Base-by-base conservation (phyloP, 2,888 invertebrate species). In the Hypena proboscidalis region DNA sequence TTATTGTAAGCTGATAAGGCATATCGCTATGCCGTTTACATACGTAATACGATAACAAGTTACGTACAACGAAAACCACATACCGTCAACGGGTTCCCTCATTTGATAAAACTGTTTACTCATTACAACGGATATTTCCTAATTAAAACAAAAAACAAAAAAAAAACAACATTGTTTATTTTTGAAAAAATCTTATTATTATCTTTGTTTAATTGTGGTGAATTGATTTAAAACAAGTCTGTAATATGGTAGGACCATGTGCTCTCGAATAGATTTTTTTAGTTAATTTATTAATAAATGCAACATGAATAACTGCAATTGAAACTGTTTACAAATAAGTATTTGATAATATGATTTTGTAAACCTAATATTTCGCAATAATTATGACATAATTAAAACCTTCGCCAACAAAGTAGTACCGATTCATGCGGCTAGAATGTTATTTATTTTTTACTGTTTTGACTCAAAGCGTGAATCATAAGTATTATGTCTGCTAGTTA, bases 401-500 rank as follows among this genome's bases (percentile, higher is more conserved):
- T 45, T 61, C 14, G 30, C 23, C 10, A 19, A 29, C 35, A 51
- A 57, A 64, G 53, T 57, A 46, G 53, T 62, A 56, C 45, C 39
- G 44, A 55, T 64, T 85, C 84, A 85, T 77, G 80, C 80, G 79
- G 59, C 62, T 65, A 65, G 60, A 70, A 65, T 64, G 60, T 63
- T 73, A 73, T 77, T 76, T 59, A 59, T 77, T 77, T 76, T 84
- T 81, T 77, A 76, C 74, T 76, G 75, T 81, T 86, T 86, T 80
- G 82, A 85, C 73, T 83, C 83, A 82, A 80, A 44, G 49, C 53
- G 69, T 90, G 88, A 90, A 63, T 89, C 89, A 89, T 58, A 57
- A 59, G 56, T 76, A 64, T 78, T 79, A 66, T 80, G 80, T 78
- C 79, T 80, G 72, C 56, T 53, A 46, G 58, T 62, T 59, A 59